Percentiles rank a stretch among this genome's conserved stretches.
Conservation (phyloP, 2,888 invertebrate species). For the Sarcophaga caerulescens region DNA sequence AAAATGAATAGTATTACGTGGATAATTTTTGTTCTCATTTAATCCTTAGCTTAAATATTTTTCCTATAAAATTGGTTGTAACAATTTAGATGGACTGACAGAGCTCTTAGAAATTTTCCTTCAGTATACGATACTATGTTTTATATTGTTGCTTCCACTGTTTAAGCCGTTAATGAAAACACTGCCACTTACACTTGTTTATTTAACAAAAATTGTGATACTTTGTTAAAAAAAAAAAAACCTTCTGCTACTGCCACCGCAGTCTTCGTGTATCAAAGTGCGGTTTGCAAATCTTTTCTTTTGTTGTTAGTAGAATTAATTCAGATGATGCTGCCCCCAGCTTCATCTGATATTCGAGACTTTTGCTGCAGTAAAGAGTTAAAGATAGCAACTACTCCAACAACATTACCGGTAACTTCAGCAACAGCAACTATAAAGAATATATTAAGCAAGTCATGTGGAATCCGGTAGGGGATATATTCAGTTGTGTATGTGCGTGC, state of each 20-base stretch:
- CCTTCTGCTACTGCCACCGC: conserved; percentile 28
- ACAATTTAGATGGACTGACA: too few species aligned
- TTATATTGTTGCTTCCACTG: background rate
- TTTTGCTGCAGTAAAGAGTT: conserved; percentile 7
- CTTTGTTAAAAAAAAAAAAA: conserved; percentile 23
- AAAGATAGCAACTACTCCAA: conserved; percentile 4
- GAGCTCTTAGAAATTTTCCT: too few species aligned
- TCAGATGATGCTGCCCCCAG: background rate
- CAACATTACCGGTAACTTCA: background rate
- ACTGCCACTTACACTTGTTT: conserved; percentile 60
- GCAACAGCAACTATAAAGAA: background rate
- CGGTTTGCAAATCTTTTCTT: conserved; percentile 28
- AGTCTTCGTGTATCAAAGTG: conserved; percentile 22
- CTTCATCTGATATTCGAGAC: background rate
- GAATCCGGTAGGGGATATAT: conserved; percentile 4
- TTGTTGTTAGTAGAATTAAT: background rate
- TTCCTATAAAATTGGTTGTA: too few species aligned
- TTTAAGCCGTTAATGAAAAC: conserved; percentile 49
- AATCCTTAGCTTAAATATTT: too few species aligned
- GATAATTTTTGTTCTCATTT: too few species aligned
- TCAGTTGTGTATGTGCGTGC: conserved; percentile 26
- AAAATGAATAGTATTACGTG: too few species aligned
- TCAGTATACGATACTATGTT: too few species aligned
- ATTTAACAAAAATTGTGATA: conserved; percentile 60
- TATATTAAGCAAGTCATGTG: conserved; percentile 41